A percentile compares a stretch with the other conserved stretches of the same genome.
Evolutionary conservation across 2,797 vertebrate genomes (phyloP).

Genomic region (Danio choprae): DNA sequence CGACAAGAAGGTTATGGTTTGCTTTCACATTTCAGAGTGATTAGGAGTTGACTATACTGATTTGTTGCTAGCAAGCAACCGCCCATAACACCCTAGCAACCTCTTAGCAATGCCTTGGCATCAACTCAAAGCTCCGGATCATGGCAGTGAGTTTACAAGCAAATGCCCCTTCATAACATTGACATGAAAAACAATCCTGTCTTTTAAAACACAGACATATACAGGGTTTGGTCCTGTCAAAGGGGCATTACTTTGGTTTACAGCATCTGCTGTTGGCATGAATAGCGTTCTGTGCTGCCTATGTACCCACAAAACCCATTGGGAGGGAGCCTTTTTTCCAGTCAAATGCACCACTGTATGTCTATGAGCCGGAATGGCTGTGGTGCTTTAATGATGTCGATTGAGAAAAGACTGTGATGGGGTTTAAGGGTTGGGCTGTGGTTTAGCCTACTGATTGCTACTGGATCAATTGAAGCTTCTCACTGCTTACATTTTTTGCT

Average conservation of each 20-base stretch:
- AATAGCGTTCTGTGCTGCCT: constrained; percentile 30
- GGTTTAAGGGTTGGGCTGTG: constrained; percentile 5
- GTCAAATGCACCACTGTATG: constrained; percentile 13
- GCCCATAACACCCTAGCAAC: background rate
- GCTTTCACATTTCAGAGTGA: background rate
- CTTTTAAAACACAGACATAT: constrained; percentile 19
- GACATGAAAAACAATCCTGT: constrained; percentile 28
- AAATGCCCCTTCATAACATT: constrained; percentile 8
- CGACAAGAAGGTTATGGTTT: background rate
- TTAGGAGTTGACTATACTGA: background rate
- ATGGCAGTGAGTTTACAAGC: background rate
- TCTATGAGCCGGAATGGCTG: constrained; percentile 3
- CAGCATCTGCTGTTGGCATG: constrained; percentile 36
- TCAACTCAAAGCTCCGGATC: background rate
- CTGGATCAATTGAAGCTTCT: constrained; percentile 28
- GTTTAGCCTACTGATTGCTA: background rate
- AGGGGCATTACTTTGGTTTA: constrained; percentile 18
- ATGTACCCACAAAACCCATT: constrained; percentile 11
- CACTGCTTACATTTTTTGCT: constrained; percentile 1
- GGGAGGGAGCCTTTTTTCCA: background rate
- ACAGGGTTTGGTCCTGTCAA: constrained; percentile 9
- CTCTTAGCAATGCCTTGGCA: background rate
- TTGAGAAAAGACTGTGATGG: background rate
- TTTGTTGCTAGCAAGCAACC: background rate
- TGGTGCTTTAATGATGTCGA: constrained; percentile 16